Evolutionary conservation across 1,140 invertebrate genomes (phyloP), one percentile per base, ranked within the genome.

Genomic region (Grapholita molesta): DNA sequence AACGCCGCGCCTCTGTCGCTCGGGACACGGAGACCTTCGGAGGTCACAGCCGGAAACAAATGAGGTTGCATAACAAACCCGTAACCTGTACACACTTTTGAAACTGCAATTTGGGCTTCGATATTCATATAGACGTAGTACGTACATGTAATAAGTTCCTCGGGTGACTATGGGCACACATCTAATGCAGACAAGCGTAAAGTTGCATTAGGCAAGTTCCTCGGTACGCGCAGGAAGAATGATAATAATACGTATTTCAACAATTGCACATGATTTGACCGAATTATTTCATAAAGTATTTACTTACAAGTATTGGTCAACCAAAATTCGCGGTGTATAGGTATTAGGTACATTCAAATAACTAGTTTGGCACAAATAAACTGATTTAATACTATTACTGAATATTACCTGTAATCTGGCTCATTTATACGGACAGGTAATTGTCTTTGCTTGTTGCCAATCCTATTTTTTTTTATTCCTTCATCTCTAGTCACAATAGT

Each of bases 1-100:
- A 78, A 61, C 78, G 69, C 78, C 77, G 74, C 80, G 72, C 83
- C 79, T 83, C 81, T 78, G 80, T 66, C 66, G 72, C 67, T 75
- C 73, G 78, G 76, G 74, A 79, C 70, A 68, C 67, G 69, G 65
- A 87, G 86, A 89, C 88, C 89, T 91, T 91, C 86, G 83, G 88
- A 91, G 88, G 88, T 89, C 88, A 81, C 69, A 85, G 82, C 82
- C 83, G 83, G 86, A 88, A 79, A 83, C 78, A 78, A 84, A 70
- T 73, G 57, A 83, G 73, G 84, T 88, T 88, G 84, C 81, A 82
- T 89, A 89, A 89, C 72, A 72, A 57, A 57, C 53, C 53, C 2
- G 53, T 57, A 57, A 57, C 53, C 53, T 57, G 53, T 57, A 25
- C 53, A 23, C 24, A 57, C 24, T 57, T 57, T 57, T 57, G 53